Conservation (phyloP, 64 coral and sea anemone species). For the Astreopora myriophthalma region DNA sequence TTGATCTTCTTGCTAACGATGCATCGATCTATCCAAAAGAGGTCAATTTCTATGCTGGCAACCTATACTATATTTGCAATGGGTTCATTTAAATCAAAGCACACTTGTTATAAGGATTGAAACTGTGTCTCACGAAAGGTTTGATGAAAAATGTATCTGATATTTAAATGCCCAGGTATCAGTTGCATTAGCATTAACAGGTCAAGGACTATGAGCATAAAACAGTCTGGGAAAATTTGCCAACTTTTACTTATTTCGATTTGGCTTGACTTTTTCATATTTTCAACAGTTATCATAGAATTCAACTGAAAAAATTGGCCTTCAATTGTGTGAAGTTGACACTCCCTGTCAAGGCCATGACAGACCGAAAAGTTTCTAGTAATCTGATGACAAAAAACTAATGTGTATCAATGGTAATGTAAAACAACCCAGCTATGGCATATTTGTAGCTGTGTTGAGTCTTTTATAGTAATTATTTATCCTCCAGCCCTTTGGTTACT, state of each 20-base stretch:
- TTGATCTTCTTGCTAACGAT: slow-evolving; percentile 1
- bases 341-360: neutral
- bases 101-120: neutral
- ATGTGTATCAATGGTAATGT: neutral
- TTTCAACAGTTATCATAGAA: slow-evolving; percentile 5
- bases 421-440: neutral
- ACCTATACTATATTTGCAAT: neutral
- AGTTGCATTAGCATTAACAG: neutral
- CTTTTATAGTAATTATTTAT: neutral
- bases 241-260: neutral
- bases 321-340: neutral
- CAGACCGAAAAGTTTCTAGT: neutral
- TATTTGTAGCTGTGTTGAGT: neutral
- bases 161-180: slow-evolving; percentile 15
- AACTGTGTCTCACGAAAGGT: slow-evolving; percentile 1
- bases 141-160: slow-evolving; percentile 12
- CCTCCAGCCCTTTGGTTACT: neutral
- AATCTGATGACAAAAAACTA: neutral
- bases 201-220: neutral
- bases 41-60: neutral
- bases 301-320: slow-evolving; percentile 14
- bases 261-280: neutral
- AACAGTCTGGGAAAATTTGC: slow-evolving; percentile 9
- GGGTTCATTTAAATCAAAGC: slow-evolving; percentile 5
- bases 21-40: neutral